Base-by-base conservation (phyloP, 2,113 vertebrate species). In the Pyrgilauda ruficollis region DNA sequence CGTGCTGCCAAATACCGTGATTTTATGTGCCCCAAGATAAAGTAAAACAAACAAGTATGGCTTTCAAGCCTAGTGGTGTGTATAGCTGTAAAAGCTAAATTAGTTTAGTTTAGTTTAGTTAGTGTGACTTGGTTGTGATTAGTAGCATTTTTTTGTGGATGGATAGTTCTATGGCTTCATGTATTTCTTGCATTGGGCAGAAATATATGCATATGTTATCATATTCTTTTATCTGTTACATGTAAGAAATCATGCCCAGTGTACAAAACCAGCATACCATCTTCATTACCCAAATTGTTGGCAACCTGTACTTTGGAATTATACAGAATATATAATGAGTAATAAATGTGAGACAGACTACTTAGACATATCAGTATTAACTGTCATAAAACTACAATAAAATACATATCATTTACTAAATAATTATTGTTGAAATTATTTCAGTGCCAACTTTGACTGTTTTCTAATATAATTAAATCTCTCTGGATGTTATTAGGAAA, bases 1-100 rank as follows among this genome's bases (percentile, higher is more conserved):
- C 94, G 1, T 98, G 98, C 84, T 97, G 98, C 86, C 97, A 98
- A 84, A 91, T 98, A 97, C 95, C 95, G 26, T 98, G 93, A 97
- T 84, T 91, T 84, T 95, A 90, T 80, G 84, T 8, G 27, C 74
- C 92, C 55, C 89, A 90, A 62, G 84, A 66, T 63, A 53, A 95
- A 90, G 64, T 44, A 87, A 92, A 92, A 43, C 44, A 93, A 93
- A 84, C 58, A 94, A 64, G 8, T 81, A 41, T 35, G 13, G 39
- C 64, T 94, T 94, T 96, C 52, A 87, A 86, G 64, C 46, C 30
- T 72, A 50, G 70, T 70, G 39, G 78, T 0, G 3, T 90, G 37
- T 62, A 41, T 33, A 76, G 69, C 67, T 89, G n/a, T 92, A 85
- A 84, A 87, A 90, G 58, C 64, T 91, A 70, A 86, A 84, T 63